These are phyloP conservation scores for Leuciscus idus DNA, from an alignment of 2,113 vertebrate species.

Conservation along the genomic window DNA sequence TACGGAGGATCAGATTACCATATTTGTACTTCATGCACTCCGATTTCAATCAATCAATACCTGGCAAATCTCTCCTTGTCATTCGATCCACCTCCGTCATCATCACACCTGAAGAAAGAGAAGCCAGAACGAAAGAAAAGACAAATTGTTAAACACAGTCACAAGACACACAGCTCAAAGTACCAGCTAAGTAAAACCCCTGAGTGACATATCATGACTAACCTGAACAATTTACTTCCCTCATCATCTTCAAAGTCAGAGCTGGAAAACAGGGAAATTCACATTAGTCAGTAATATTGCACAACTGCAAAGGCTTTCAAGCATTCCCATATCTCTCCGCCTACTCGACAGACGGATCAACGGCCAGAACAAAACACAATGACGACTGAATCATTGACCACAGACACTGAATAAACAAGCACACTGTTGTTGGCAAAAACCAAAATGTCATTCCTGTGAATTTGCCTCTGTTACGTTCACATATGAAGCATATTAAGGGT, in stretches of 20 bases:
- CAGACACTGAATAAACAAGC: neutral
- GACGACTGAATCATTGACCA: neutral
- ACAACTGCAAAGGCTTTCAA: neutral
- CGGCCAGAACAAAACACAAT: neutral
- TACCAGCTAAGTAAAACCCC: neutral
- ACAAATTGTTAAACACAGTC: neutral
- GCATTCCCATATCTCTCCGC: neutral
- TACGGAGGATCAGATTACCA: neutral
- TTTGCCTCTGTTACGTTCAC: neutral
- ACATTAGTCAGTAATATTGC: conserved; percentile 19
- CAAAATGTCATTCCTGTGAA: neutral
- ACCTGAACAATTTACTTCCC: conserved; percentile 94
- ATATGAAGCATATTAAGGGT: neutral
- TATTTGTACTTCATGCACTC: neutral
- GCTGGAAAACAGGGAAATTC: conserved; percentile 54
- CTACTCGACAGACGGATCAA: neutral
- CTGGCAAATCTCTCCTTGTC: conserved; percentile 97
- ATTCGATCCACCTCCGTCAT: conserved; percentile 82
- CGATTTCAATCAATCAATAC: conserved; percentile 68
- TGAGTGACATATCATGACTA: conserved; percentile 44
- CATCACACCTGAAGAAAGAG: conserved; percentile 82
- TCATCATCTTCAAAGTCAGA: conserved; percentile 81
- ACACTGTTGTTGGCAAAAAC: neutral
- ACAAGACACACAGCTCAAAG: neutral
- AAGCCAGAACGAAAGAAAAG: conserved; percentile 32